Evolutionary conservation across 2,113 vertebrate genomes (phyloP).

Genomic region (Typhlomys cinereus): DNA sequence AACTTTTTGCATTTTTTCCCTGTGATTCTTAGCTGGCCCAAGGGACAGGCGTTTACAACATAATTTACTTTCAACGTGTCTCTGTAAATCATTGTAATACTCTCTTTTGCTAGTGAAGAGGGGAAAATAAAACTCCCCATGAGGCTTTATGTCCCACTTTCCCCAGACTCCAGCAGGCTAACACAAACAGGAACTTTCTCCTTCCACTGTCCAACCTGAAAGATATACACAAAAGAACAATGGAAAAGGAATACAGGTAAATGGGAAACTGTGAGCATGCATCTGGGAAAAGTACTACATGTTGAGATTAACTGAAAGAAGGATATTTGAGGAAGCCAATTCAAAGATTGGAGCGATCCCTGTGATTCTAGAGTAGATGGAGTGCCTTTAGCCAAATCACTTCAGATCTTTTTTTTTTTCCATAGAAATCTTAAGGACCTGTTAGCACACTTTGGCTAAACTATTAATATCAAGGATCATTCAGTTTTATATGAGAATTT

Average conservation of each 20-base stretch:
- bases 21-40: conserved; percentile 89
- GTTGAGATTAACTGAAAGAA: background rate
- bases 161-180: conserved; percentile 38
- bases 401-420: conserved; percentile 45
- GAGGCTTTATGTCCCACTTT: conserved; percentile 81
- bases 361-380: conserved; percentile 7
- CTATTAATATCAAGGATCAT: conserved; percentile 86
- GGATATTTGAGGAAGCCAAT: background rate
- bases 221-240: background rate
- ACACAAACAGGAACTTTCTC: conserved; percentile 36
- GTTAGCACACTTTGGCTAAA: conserved; percentile 78
- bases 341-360: background rate
- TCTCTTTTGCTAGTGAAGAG: conserved; percentile 83
- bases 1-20: conserved; percentile 90
- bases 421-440: conserved; percentile 76
- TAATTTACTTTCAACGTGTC: conserved; percentile 91
- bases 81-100: conserved; percentile 92
- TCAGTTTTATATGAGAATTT: conserved; percentile 88
- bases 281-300: background rate
- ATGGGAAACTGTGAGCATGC: background rate
- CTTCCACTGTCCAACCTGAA: conserved; percentile 44
- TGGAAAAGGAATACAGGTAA: background rate
- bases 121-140: conserved; percentile 54
- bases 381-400: conserved; percentile 64
- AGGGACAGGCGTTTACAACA: conserved; percentile 90